phyloP scores from a whole-genome alignment of 2,888 invertebrate genomes.

The Leptinotarsa haldemani region DNA sequence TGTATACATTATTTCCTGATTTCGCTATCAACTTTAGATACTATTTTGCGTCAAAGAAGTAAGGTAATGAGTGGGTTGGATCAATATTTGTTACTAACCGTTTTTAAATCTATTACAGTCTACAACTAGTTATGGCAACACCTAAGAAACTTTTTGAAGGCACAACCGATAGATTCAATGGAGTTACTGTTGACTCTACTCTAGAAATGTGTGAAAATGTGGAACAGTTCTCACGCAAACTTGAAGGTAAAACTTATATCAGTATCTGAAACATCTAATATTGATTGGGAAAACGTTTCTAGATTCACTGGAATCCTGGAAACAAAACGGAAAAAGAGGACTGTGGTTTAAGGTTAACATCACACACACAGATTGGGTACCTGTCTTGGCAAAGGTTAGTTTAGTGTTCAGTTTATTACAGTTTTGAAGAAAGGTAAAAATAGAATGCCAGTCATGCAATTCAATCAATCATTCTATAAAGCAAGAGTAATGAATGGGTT shows the following conservation, averaged over 20 bases:
- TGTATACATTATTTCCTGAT: not conserved
- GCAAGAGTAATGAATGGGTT: too few species aligned
- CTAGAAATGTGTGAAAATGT: slow-evolving; percentile 69
- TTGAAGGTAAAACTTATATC: slow-evolving; percentile 69
- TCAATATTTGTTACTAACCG: not conserved
- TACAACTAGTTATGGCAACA: slow-evolving; percentile 12
- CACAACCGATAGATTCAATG: slow-evolving; percentile 75
- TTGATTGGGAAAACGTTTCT: slow-evolving; percentile 49
- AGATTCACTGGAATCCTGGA: slow-evolving; percentile 81
- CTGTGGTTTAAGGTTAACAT: slow-evolving; percentile 86
- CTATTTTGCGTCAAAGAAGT: not conserved
- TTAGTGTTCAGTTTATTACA: not conserved
- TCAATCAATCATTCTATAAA: too few species aligned
- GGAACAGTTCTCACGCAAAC: slow-evolving; percentile 67
- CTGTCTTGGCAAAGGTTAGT: slow-evolving; percentile 76
- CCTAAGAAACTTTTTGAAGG: slow-evolving; percentile 64
- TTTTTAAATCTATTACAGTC: not conserved
- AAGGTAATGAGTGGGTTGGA: not conserved
- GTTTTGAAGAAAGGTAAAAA: too few species aligned
- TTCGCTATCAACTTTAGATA: not conserved
- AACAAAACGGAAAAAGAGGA: slow-evolving; percentile 72
- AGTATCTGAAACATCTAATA: not conserved
- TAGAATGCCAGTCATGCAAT: too few species aligned
- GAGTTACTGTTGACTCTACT: slow-evolving; percentile 77
- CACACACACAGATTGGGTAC: slow-evolving; percentile 79